phyloP scores from a whole-genome alignment of 2,113 vertebrate species.

The Chlamydotis undulata region DNA sequence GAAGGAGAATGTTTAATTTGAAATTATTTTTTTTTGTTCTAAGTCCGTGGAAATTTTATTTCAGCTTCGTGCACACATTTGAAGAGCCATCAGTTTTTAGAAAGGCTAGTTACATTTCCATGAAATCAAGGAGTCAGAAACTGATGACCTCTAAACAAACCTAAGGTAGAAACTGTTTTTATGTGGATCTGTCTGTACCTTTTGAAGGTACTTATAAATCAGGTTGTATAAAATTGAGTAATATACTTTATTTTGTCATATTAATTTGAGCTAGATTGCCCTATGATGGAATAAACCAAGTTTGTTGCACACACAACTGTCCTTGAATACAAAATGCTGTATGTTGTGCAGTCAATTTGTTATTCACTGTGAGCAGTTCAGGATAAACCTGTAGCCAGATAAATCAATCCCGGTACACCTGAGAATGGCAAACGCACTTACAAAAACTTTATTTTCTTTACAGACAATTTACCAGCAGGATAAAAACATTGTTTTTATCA shows the following conservation, averaged over 20 bases:
- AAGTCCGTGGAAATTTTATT: background rate
- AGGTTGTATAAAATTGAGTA: background rate
- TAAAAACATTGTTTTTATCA: slow-evolving; percentile 2
- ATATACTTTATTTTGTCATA: background rate
- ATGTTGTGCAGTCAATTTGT: background rate
- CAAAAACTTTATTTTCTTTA: slow-evolving; percentile 5
- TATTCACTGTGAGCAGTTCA: background rate
- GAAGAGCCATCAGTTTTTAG: background rate
- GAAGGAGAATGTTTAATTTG: background rate
- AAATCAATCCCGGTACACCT: background rate
- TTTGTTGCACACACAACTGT: background rate
- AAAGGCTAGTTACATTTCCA: background rate
- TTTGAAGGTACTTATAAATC: background rate
- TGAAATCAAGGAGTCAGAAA: background rate
- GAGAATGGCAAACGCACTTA: background rate
- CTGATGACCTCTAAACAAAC: background rate
- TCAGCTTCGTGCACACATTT: background rate
- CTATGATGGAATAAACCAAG: background rate
- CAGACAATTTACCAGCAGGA: background rate
- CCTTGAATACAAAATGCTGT: background rate
- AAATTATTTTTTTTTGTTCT: background rate
- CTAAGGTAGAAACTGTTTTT: background rate
- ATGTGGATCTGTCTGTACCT: background rate
- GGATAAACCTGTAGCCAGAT: background rate
- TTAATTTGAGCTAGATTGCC: background rate